These are phyloP conservation scores for Acanthosepion pharaonis DNA, from an alignment of 2,888 invertebrate species.

Conservation along the genomic window DNA sequence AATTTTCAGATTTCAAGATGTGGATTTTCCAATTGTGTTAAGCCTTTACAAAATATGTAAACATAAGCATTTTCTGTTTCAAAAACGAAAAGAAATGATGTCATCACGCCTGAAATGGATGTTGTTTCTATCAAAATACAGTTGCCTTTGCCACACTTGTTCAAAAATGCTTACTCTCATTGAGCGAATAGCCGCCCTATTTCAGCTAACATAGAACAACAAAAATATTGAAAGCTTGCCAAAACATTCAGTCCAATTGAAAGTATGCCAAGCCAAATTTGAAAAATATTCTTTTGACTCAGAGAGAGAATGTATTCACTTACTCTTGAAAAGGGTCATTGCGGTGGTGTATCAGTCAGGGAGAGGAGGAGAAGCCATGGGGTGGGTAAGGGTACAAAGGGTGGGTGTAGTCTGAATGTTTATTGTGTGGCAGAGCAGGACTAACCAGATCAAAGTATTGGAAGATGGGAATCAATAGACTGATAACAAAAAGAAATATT, in stretches of 20 bases:
- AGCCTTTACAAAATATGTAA: background rate
- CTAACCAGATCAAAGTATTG: constrained; percentile 33
- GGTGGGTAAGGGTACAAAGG: background rate
- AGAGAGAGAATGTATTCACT: background rate
- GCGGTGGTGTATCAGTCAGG: background rate
- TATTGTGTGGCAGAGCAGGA: constrained; percentile 22
- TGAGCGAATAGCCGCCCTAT: background rate
- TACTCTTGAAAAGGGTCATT: constrained; percentile 18
- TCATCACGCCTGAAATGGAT: background rate
- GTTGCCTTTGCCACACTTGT: background rate
- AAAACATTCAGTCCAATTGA: background rate
- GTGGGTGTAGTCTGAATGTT: background rate
- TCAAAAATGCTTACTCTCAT: background rate
- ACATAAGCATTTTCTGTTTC: background rate
- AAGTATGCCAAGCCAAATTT: constrained; percentile 14
- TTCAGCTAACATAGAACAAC: background rate
- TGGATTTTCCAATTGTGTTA: background rate
- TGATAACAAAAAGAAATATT: background rate
- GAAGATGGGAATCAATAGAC: background rate
- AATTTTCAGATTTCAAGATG: too few species aligned
- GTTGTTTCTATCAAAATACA: background rate
- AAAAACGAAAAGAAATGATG: background rate
- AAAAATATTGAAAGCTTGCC: background rate
- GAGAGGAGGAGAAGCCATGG: background rate
- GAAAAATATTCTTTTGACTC: constrained; percentile 12